Evolutionary conservation across 2,888 invertebrate genomes (phyloP).

Genomic region (Campaea margaritaria): DNA sequence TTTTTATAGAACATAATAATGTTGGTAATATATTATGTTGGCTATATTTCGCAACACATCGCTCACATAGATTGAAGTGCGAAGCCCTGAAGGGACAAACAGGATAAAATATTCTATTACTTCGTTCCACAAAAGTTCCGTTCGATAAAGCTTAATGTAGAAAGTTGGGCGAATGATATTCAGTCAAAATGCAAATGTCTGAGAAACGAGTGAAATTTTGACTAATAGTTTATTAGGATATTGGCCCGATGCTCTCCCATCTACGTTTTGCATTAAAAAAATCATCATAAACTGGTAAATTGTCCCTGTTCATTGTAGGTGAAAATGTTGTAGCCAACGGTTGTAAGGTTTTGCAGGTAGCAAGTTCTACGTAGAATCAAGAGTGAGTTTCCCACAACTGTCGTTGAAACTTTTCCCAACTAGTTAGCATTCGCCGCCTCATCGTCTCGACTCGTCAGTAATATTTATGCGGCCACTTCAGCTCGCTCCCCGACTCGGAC

Average conservation of each 20-base stretch:
- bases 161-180: constrained; percentile 66
- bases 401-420: constrained; percentile 48
- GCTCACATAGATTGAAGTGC: constrained; percentile 21
- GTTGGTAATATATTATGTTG: constrained; percentile 5
- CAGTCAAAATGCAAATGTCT: constrained; percentile 69
- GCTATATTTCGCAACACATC: constrained; percentile 3
- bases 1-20: neutral
- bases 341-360: neutral
- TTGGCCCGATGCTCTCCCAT: neutral
- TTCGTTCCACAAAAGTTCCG: constrained; percentile 52
- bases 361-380: constrained; percentile 15
- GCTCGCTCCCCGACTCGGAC: constrained; percentile 54
- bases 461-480: constrained; percentile 66
- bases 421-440: constrained; percentile 58
- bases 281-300: constrained; percentile 1
- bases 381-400: constrained; percentile 35
- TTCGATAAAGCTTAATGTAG: constrained; percentile 65
- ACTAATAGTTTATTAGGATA: constrained; percentile 19
- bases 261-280: neutral
- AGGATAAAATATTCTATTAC: constrained; percentile 58
- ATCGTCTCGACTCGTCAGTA: constrained; percentile 58
- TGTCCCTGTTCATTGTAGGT: too few relatives aligned
- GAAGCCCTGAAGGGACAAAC: constrained; percentile 34
- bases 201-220: constrained; percentile 47
- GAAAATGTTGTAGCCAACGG: neutral